Conservation (phyloP, 2,888 invertebrate species). For the Tachina fera region DNA sequence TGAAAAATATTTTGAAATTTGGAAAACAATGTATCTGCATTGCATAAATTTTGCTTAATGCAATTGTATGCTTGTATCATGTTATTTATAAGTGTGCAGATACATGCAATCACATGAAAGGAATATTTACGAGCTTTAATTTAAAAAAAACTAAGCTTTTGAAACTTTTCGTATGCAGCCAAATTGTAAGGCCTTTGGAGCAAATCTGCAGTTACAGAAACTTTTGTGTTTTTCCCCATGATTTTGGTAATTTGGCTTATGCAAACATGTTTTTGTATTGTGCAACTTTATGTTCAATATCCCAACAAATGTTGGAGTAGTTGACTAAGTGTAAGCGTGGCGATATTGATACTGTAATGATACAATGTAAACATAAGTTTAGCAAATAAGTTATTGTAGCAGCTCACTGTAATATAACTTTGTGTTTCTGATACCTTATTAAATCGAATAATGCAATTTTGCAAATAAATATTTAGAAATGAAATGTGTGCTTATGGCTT, state of each 20-base stretch:
- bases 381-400: no score
- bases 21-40: constrained; percentile 15
- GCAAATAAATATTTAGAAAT: no score
- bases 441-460: no score
- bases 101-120: background rate
- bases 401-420: no score
- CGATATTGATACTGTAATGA: no score
- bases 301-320: background rate
- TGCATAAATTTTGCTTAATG: constrained; percentile 5
- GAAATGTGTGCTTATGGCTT: no score
- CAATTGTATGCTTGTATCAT: background rate
- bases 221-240: background rate
- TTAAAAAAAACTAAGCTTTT: background rate
- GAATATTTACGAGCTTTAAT: background rate
- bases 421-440: no score
- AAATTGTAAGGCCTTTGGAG: background rate
- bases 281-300: background rate
- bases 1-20: background rate
- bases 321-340: background rate
- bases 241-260: background rate
- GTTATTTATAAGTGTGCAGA: constrained; percentile 20
- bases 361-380: no score
- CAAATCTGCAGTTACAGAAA: background rate
- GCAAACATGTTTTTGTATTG: background rate
- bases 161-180: background rate